Percentiles rank a stretch among this genome's conserved stretches.
phyloP scores from a whole-genome alignment of 2,888 invertebrate species.

The Ischnura elegans region DNA sequence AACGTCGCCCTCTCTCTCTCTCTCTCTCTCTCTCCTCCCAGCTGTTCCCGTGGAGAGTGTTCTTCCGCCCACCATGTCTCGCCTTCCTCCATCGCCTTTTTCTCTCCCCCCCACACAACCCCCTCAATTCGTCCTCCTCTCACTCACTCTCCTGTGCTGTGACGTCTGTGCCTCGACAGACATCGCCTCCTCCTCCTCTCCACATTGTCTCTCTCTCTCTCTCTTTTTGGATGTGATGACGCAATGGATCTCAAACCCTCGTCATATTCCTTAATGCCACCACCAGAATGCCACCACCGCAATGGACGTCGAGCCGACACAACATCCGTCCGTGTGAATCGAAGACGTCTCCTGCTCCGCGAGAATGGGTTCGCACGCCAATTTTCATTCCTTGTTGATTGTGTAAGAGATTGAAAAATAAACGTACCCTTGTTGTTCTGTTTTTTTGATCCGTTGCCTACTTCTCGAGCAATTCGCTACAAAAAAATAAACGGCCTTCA shows the following conservation, averaged over 20 bases:
- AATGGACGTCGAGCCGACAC: neutral
- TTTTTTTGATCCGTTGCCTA: too few species aligned
- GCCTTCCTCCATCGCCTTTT: neutral
- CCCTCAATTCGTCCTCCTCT: neutral
- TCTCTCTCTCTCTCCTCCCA: neutral
- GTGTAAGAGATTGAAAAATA: too few species aligned
- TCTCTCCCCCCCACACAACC: neutral
- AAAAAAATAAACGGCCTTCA: too few species aligned
- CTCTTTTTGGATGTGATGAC: conserved; percentile 5
- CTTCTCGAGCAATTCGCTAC: too few species aligned
- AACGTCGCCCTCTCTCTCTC: too few species aligned
- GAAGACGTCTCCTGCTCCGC: too few species aligned
- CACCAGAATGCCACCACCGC: neutral
- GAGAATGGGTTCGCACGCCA: too few species aligned
- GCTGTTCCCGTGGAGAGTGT: neutral
- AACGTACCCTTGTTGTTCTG: too few species aligned
- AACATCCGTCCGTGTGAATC: too few species aligned
- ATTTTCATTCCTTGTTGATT: too few species aligned
- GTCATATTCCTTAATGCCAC: neutral
- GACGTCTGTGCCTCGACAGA: neutral
- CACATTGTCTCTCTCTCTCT: neutral
- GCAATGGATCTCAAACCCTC: neutral
- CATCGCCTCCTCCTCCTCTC: neutral
- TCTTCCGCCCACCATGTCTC: neutral
- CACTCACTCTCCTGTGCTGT: neutral